Base-by-base conservation (phyloP, 2,797 vertebrate species). In the Anas capensis region DNA sequence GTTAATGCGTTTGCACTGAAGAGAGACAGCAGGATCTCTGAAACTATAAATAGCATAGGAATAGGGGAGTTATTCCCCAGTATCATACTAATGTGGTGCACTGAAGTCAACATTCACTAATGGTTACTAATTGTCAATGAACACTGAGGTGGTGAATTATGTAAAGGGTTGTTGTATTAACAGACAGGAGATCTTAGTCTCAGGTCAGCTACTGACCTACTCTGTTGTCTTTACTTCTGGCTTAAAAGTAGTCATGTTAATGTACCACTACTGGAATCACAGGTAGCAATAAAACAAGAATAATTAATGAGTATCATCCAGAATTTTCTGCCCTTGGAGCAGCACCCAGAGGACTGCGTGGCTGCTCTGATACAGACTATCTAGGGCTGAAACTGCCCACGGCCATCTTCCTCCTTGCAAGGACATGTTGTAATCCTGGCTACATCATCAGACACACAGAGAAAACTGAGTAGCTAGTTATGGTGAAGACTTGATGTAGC, bases 261-360 rank as follows among this genome's bases (percentile, higher is more conserved):
- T 9, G 26, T 33, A 46, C 5, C 8, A 5, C 76, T 82, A 20
- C 11, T 77, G 81, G 54, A 21, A 48, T 53, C 46, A 72, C 19
- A 84, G 10, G 16, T 71, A 19, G 4, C 23, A 76, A 72, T 42
- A 86, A 61, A 9, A 0, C 14, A 49, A 11, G 12, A 60, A 83
- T 33, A 86, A 48, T 66, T 61, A 24, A 72, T 36, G 23, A 66
- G 1, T 0, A 0, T 14, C 13, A 21, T 33, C 26, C 49, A 76
- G 81, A 77, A 54, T 6, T 42, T 78, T 73, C 68, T 85, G 15
- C 2, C 27, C 9, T 13, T 33, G 9, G 70, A 24, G 6, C 17
- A 48, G 5, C 27, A 53, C 8, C 11, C 38, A 33, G 26, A 2
- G 12, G 2, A 42, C 21, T 0, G 0, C 6, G 53, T 24, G 14